phyloP scores from a whole-genome alignment of 2,113 vertebrate genomes.

The Scophthalmus maximus region DNA sequence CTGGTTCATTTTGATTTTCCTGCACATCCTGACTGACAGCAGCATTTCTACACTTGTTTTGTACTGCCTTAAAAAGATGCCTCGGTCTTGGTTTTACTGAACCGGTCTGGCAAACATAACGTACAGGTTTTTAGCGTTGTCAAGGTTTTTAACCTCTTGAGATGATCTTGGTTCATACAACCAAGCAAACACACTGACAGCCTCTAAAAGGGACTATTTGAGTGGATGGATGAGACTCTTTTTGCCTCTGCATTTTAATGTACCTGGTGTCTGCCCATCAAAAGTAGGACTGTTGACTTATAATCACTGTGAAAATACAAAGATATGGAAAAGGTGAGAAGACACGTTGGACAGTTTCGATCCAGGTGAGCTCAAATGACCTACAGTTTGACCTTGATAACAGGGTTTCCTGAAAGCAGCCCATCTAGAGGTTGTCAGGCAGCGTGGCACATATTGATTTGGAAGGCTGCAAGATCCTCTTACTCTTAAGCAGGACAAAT shows the following conservation, averaged over 20 bases:
- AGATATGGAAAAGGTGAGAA: background rate
- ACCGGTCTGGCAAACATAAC: background rate
- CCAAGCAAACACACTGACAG: conserved; percentile 8
- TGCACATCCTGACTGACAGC: conserved; percentile 10
- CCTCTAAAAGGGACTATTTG: background rate
- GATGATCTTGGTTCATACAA: background rate
- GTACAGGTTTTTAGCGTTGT: background rate
- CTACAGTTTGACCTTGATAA: conserved; percentile 24
- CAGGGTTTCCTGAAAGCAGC: conserved; percentile 17
- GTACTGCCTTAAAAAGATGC: conserved; percentile 57
- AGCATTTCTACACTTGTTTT: background rate
- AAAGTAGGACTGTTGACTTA: conserved; percentile 1
- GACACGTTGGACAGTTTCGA: background rate
- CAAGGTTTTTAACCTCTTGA: background rate
- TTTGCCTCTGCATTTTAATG: background rate
- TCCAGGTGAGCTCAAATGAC: background rate
- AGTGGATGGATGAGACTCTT: background rate
- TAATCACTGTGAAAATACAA: conserved; percentile 51
- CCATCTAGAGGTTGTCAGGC: conserved; percentile 8
- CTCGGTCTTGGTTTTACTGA: conserved; percentile 14
- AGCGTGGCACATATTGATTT: conserved; percentile 47
- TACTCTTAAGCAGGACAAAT: conserved; percentile 41
- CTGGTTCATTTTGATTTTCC: conserved; percentile 6
- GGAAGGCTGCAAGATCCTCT: conserved; percentile 49
- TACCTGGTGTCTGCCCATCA: background rate